Percentiles rank a stretch among this genome's conserved stretches.
Evolutionary conservation across 2,888 invertebrate genomes (phyloP).

Genomic region (Horisme vitalbata): DNA sequence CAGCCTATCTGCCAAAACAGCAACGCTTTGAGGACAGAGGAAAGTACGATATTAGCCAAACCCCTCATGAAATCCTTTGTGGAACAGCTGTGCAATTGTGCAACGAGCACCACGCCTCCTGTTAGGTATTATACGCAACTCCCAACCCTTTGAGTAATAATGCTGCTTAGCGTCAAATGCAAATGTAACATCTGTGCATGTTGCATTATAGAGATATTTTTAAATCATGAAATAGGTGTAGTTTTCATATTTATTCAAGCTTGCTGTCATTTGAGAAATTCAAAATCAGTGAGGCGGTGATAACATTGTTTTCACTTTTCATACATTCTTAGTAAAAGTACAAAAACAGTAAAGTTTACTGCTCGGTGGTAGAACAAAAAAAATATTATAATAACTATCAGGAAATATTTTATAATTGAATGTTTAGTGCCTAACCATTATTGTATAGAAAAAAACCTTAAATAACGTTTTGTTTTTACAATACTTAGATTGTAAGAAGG

Average conservation of each 20-base stretch:
- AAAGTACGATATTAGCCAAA: constrained; percentile 43
- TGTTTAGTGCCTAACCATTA: no score
- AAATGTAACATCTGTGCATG: constrained; percentile 32
- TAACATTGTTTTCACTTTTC: no score
- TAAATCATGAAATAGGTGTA: background rate
- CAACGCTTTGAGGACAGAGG: constrained; percentile 39
- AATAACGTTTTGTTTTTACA: no score
- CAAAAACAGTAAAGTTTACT: no score
- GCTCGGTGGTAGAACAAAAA: no score
- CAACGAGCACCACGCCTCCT: constrained; percentile 47
- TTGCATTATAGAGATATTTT: constrained; percentile 14
- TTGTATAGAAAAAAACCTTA: no score
- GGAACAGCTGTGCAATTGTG: constrained; percentile 59
- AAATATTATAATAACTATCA: no score
- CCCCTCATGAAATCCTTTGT: constrained; percentile 50
- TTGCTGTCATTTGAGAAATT: background rate
- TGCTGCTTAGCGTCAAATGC: constrained; percentile 44
- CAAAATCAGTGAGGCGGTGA: background rate
- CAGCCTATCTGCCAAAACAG: constrained; percentile 38
- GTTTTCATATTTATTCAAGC: background rate
- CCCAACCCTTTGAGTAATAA: constrained; percentile 58
- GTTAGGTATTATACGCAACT: constrained; percentile 50
- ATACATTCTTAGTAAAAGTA: no score
- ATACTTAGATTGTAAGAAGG: no score
- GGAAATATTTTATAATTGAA: no score